A percentile compares a stretch with the other conserved stretches of the same genome.
These are phyloP conservation scores for Aepyceros melampus DNA, from an alignment of 2,113 vertebrate species.

Conservation along the genomic window DNA sequence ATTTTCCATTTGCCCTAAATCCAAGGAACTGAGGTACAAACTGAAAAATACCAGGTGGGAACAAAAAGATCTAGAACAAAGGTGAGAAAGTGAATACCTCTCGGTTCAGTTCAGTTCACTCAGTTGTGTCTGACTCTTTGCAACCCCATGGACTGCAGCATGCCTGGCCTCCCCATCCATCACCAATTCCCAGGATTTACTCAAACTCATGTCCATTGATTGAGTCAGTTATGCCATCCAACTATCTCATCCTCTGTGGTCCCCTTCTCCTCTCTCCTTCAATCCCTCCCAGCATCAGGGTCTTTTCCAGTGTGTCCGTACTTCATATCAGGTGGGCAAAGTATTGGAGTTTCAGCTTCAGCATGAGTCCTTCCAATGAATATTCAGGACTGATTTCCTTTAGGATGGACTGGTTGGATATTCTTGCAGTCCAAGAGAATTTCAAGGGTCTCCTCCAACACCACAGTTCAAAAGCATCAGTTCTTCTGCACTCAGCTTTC, in stretches of 20 bases:
- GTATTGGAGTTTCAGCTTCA: background rate
- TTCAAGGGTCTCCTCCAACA: background rate
- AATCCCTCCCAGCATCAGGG: background rate
- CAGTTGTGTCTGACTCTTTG: background rate
- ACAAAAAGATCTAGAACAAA: background rate
- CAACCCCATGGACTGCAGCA: fast-evolving
- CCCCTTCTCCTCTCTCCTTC: fast-evolving
- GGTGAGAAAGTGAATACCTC: background rate
- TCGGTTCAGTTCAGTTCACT: background rate
- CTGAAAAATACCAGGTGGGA: background rate
- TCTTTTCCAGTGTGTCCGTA: background rate
- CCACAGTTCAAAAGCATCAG: background rate
- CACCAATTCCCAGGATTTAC: fast-evolving
- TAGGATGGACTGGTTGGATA: background rate
- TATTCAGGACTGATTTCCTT: background rate
- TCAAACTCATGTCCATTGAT: background rate
- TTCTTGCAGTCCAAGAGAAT: background rate
- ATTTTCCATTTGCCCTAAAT: background rate
- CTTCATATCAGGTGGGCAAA: background rate
- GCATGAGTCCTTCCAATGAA: background rate
- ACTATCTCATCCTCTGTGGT: background rate
- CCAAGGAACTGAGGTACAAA: background rate
- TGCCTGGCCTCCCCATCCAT: fast-evolving
- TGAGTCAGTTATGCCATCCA: background rate
- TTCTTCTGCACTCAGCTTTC: background rate